Evolutionary conservation across 2,888 invertebrate species (phyloP).

Genomic region (Griposia aprilina): DNA sequence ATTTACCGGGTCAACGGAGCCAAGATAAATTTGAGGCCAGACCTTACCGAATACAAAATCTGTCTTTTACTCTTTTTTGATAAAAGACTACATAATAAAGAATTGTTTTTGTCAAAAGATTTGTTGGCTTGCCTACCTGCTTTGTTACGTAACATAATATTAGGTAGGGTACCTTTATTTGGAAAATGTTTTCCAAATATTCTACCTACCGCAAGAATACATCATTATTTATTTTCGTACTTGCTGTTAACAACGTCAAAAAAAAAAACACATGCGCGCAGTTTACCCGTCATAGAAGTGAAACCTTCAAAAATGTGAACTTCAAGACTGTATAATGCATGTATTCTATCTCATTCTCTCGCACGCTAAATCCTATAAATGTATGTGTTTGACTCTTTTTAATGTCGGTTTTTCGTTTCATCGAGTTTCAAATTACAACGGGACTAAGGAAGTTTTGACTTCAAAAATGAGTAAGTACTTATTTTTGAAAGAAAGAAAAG

Average conservation of each 20-base stretch:
- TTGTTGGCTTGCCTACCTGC: conserved; percentile 42
- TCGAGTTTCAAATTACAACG: too few species aligned
- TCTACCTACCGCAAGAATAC: conserved; percentile 18
- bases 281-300: too few species aligned
- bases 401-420: too few species aligned
- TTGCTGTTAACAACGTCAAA: conserved; percentile 2
- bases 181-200: conserved; percentile 37
- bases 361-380: too few species aligned
- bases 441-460: too few species aligned
- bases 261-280: background rate
- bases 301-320: too few species aligned
- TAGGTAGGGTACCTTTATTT: conserved; percentile 24
- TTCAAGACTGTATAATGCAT: too few species aligned
- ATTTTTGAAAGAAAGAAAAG: too few species aligned
- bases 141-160: conserved; percentile 49
- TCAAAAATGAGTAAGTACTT: conserved; percentile 4
- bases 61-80: conserved; percentile 75
- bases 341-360: too few species aligned
- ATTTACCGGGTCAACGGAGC: conserved; percentile 85
- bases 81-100: conserved; percentile 68
- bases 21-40: conserved; percentile 82
- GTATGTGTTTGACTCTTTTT: too few species aligned
- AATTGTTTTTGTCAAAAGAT: conserved; percentile 64
- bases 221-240: conserved; percentile 20
- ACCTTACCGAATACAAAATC: conserved; percentile 81